Conservation (phyloP, 2,888 invertebrate species). For the Ennomos erosarius region DNA sequence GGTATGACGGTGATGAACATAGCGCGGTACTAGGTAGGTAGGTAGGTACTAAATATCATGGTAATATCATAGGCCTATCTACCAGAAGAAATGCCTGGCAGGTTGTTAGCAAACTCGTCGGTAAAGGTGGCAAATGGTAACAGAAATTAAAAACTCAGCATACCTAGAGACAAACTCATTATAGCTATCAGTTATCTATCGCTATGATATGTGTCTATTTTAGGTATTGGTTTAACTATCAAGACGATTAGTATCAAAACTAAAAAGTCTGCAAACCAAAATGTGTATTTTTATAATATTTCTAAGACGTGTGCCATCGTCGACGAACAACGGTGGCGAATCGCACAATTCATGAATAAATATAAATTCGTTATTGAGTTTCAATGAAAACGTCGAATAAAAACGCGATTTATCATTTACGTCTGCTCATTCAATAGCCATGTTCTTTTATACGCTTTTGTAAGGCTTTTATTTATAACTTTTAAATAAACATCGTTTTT, state of each 20-base stretch:
- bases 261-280: neutral
- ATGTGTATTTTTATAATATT: constrained; percentile 35
- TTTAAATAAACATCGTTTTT: constrained; percentile 83
- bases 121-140: too few species aligned
- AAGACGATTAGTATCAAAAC: constrained; percentile 14
- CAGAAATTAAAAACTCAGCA: too few species aligned
- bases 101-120: too few species aligned
- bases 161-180: too few species aligned
- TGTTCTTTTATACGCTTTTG: constrained; percentile 76
- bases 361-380: constrained; percentile 81
- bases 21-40: too few species aligned
- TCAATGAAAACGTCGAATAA: constrained; percentile 79
- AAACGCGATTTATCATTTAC: constrained; percentile 82
- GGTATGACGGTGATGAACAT: too few species aligned
- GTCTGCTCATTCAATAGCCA: constrained; percentile 65
- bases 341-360: constrained; percentile 81
- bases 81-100: too few species aligned
- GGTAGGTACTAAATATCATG: too few species aligned
- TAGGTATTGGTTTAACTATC: neutral
- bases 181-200: too few species aligned
- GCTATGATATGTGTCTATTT: too few species aligned
- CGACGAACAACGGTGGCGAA: constrained; percentile 80
- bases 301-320: constrained; percentile 66
- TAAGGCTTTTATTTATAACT: constrained; percentile 54
- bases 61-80: too few species aligned